Evolutionary conservation across 2,888 invertebrate species (phyloP), one percentile per base, ranked within the genome.

Genomic region (Hemistola chrysoprasaria): DNA sequence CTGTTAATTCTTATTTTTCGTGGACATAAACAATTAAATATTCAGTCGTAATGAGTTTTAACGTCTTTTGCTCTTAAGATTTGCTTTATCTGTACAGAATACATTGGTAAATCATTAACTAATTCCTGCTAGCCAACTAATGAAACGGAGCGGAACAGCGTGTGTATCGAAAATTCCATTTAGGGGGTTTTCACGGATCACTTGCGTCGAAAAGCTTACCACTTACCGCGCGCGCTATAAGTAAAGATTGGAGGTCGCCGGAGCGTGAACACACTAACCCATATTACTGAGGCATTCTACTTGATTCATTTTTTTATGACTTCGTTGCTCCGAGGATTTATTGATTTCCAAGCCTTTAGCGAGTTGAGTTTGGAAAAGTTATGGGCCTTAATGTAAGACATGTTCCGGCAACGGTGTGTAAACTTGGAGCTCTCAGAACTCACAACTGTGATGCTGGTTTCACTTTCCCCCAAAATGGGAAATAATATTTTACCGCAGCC

Each of bases 181-280:
- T 55, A 59, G 49, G 48, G 42, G 50, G 53, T 63, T 60, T 61
- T 67, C 60, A 64, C 56, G 55, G 54, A 54, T 58, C 62, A 56
- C 48, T 59, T 48, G 40, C 50, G 39, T 24, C 26, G 43, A 52
- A 64, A 61, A 53, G 58, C 53, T 44, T 41, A 50, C 49, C 47
- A 36, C 51, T 44, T 41, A 50, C 49, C 47, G 34, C 51, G 44
- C 43, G 23, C 46, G 44, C 41, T 56, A 55, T 59, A 52, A 51
- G 59, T 57, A 57, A 53, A 41, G 34, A 41, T 35, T 24, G 35
- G 34, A 27, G 22, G 28, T 21, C 47, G 47, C 8, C 36, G 30
- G 31, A 55, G 51, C 55, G 57, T 49, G 45, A 59, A 53, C 50
- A 45, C 48, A 42, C 45, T 35, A 28, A 33, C 46, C 43, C 43